Evolutionary conservation across 2,113 vertebrate species (phyloP).

Genomic region (Hippocampus mohnikei): DNA sequence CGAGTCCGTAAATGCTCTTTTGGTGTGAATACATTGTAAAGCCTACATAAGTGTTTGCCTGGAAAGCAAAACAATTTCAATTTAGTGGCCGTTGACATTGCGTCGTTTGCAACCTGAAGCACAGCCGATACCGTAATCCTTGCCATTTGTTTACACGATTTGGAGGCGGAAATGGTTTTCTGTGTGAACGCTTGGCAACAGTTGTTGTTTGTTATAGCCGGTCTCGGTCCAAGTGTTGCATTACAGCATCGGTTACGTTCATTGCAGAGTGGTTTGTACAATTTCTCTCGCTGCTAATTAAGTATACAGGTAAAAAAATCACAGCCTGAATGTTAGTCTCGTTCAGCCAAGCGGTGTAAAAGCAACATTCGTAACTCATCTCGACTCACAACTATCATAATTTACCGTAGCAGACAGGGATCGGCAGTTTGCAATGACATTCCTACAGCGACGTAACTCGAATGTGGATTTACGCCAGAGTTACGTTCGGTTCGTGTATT

Average conservation of each 20-base stretch:
- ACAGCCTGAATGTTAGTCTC: neutral
- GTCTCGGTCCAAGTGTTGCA: neutral
- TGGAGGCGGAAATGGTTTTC: neutral
- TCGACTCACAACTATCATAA: too few species aligned
- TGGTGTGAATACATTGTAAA: constrained; percentile 9
- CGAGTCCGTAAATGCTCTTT: constrained; percentile 10
- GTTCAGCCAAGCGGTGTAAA: neutral
- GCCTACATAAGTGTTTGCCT: constrained; percentile 12
- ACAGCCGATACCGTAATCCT: neutral
- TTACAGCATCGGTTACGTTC: neutral
- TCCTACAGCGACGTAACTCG: too few species aligned
- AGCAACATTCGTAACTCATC: neutral
- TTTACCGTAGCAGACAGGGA: too few species aligned
- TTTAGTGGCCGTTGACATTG: neutral
- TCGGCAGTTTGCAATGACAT: too few species aligned
- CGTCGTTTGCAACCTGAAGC: neutral
- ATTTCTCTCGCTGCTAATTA: neutral
- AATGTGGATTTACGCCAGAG: too few species aligned
- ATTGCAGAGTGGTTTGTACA: neutral
- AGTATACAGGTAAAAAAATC: neutral
- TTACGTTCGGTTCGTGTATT: too few species aligned
- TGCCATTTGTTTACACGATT: neutral
- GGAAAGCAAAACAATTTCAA: constrained; percentile 14
- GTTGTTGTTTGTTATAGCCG: neutral
- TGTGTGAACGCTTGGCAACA: neutral